These are phyloP conservation scores for Eupithecia dodoneata DNA, from an alignment of 2,888 invertebrate species.

Conservation along the genomic window DNA sequence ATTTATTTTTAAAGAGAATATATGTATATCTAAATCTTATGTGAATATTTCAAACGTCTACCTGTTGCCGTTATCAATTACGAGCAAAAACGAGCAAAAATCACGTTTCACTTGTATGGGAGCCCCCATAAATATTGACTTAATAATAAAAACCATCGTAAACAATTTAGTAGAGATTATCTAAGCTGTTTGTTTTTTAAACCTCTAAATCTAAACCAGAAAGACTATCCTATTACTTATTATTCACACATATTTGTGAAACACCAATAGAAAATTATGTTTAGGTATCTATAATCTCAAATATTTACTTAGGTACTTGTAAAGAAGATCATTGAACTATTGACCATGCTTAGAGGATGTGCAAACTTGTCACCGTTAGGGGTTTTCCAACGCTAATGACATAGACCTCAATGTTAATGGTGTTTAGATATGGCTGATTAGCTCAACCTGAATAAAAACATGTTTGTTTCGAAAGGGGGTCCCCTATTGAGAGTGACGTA, in stretches of 20 bases:
- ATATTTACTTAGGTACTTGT: background rate
- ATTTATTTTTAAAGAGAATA: no score
- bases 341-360: background rate
- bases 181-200: background rate
- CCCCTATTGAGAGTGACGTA: background rate
- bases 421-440: background rate
- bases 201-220: background rate
- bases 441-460: background rate
- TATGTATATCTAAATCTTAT: no score
- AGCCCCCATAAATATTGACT: no score
- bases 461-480: background rate
- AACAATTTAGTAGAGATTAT: background rate
- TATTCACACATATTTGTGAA: background rate
- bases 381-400: slow-evolving; percentile 6
- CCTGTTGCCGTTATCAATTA: no score
- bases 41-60: no score
- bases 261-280: background rate
- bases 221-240: background rate
- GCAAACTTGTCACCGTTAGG: slow-evolving; percentile 9
- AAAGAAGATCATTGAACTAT: slow-evolving; percentile 3
- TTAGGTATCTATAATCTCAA: background rate
- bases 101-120: no score
- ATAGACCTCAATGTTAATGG: background rate
- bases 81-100: no score
- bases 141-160: background rate